Evolutionary conservation across 2,113 vertebrate species (phyloP).

Genomic region (Mastomys coucha): DNA sequence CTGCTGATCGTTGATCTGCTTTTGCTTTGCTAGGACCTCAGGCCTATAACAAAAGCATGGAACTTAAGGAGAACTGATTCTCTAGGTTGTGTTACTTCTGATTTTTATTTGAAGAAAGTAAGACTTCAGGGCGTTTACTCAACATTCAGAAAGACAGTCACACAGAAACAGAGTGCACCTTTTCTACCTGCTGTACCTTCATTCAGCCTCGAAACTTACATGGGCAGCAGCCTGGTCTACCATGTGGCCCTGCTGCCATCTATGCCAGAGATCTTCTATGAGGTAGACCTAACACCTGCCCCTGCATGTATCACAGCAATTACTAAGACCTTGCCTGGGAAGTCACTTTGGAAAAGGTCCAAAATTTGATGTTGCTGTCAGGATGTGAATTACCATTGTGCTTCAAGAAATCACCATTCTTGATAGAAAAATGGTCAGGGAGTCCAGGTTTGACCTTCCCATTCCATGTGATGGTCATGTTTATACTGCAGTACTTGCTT

Average conservation of each 20-base stretch:
- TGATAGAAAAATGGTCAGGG: background rate
- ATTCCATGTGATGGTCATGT: background rate
- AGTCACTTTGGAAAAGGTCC: background rate
- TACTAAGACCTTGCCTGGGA: background rate
- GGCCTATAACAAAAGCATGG: background rate
- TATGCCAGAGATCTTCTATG: background rate
- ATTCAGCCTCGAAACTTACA: background rate
- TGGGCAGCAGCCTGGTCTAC: background rate
- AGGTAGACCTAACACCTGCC: background rate
- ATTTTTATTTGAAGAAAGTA: conserved; percentile 26
- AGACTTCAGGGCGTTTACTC: background rate
- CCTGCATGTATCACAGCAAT: background rate
- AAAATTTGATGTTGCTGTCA: background rate
- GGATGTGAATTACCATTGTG: background rate
- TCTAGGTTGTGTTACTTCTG: background rate
- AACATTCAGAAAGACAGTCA: background rate
- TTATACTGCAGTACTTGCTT: background rate
- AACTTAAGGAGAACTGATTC: background rate
- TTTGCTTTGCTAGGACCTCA: background rate
- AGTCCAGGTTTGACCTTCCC: background rate
- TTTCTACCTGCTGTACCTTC: background rate
- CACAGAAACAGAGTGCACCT: background rate
- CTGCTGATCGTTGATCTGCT: background rate
- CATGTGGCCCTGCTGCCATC: background rate
- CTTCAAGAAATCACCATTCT: background rate